Base-by-base conservation (phyloP, 2,797 vertebrate genomes). In the Diplodus sargus region DNA sequence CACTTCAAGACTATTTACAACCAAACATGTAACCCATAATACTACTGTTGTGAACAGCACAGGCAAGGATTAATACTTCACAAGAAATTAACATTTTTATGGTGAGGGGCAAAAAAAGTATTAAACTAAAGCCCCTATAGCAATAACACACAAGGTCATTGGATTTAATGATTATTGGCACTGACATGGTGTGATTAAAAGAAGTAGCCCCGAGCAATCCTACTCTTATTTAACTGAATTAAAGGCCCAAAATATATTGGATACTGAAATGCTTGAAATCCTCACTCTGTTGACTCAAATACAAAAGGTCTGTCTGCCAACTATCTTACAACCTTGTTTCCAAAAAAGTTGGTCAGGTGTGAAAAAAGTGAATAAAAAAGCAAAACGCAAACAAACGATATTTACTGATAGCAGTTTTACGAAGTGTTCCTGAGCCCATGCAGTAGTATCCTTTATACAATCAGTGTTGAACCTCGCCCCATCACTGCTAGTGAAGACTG, bases 111-210 rank as follows among this genome's bases (percentile, higher is more conserved):
- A 14, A 45, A 49, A 49, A 18, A 66, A 60, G 34, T 22, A 51
- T 45, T 25, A 13, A 67, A 58, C 39, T 67, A 6, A 57, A 57
- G 48, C 20, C 25, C 63, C 0, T 9, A n/a, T 0, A 18, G 22
- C 49, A 56, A 49, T 60, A 51, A 62, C 30, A 47, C 14, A 57
- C 43, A 53, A 25, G 28, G 72, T 53, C 30, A 48, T 1, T 48
- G 15, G 23, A 42, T 49, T 34, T 8, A 30, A 74, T 49, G 22
- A 15, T 70, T 43, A 60, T 25, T 48, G 43, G 30, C 12, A 23
- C 18, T 16, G 17, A 57, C 25, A 30, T 22, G 57, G 34, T 57
- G 23, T 30, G 39, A 81, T 53, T 79, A 48, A 68, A 66, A 34
- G 53, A 68, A 68, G 15, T 3, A 18, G 17, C 45, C 18, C n/a